Evolutionary conservation across 2,797 vertebrate genomes (phyloP).

Genomic region (Emydoidea blandingii): DNA sequence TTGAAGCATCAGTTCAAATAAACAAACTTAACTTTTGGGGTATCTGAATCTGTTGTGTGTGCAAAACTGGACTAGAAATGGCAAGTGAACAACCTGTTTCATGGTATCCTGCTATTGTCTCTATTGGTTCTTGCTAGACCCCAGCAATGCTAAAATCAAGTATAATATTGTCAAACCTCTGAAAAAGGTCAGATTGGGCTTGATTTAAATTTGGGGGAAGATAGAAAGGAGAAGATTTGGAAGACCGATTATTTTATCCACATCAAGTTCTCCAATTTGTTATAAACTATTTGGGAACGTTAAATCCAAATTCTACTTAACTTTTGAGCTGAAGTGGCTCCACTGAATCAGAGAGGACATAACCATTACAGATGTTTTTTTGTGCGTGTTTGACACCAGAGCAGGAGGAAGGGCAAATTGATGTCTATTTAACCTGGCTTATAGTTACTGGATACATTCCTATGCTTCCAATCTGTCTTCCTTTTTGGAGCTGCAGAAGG

Average conservation of each 20-base stretch:
- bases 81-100: background rate
- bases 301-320: background rate
- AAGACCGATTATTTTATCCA: background rate
- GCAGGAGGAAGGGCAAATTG: background rate
- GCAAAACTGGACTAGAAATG: background rate
- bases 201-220: background rate
- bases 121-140: rapidly evolving
- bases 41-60: background rate
- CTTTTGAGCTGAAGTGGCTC: background rate
- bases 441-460: background rate
- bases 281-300: background rate
- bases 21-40: background rate
- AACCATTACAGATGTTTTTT: background rate
- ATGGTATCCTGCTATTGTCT: background rate
- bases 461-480: rapidly evolving
- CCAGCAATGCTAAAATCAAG: background rate
- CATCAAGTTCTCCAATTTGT: background rate
- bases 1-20: background rate
- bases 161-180: background rate
- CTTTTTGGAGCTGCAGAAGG: background rate
- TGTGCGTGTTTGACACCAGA: background rate
- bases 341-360: background rate
- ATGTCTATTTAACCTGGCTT: background rate
- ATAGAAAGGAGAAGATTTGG: background rate
- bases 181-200: background rate